Conservation (phyloP, 2,113 vertebrate species). For the Macquaria australasica region DNA sequence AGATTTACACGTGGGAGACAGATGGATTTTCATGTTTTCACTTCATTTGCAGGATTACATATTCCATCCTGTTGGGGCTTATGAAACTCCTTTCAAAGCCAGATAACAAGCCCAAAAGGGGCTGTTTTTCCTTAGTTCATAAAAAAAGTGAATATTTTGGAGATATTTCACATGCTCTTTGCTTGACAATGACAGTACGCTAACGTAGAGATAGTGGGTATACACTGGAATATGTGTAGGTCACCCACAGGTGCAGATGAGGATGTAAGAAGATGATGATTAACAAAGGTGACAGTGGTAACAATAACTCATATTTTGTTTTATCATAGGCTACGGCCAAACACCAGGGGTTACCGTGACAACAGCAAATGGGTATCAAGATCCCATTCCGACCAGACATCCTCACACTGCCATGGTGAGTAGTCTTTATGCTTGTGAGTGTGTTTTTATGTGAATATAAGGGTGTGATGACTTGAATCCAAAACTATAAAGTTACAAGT, state of each 20-base stretch:
- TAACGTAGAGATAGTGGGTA: not conserved
- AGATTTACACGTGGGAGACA: not conserved
- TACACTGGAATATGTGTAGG: not conserved
- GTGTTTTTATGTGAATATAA: not conserved
- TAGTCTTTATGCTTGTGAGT: constrained; percentile 15
- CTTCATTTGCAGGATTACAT: not conserved
- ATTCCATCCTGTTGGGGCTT: not conserved
- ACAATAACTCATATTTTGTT: constrained; percentile 34
- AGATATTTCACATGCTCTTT: not conserved
- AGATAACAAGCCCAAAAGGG: not conserved
- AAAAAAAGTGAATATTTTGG: not conserved
- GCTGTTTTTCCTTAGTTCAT: not conserved
- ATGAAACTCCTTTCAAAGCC: not conserved
- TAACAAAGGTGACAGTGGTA: not conserved
- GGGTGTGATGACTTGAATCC: not conserved
- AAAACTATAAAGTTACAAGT: not conserved
- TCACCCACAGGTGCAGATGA: not conserved
- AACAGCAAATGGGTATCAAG: constrained; percentile 65
- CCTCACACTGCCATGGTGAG: constrained; percentile 74
- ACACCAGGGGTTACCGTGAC: constrained; percentile 49
- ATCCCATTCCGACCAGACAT: constrained; percentile 38
- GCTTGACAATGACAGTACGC: not conserved
- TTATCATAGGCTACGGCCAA: constrained; percentile 53
- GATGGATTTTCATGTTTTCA: not conserved
- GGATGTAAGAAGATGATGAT: constrained; percentile 13